Evolutionary conservation across 2,113 vertebrate genomes (phyloP).

Genomic region (Leptosomus discolor): DNA sequence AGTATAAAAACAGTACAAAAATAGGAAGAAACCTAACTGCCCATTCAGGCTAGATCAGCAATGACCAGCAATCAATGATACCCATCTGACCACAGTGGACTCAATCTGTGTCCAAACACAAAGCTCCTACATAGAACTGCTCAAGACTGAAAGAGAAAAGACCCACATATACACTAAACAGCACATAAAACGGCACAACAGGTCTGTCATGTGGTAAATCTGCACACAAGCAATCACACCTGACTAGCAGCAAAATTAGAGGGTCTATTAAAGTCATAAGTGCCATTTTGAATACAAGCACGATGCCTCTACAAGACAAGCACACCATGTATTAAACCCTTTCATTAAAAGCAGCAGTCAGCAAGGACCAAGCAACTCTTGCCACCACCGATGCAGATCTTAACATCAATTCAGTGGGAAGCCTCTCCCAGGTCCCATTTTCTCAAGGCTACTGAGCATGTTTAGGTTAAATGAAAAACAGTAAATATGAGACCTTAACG

Average conservation of each 20-base stretch:
- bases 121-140: not conserved
- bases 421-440: not conserved
- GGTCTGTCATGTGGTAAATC: not conserved
- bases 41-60: not conserved
- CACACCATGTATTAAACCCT: not conserved
- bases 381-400: not conserved
- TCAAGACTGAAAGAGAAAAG: not conserved
- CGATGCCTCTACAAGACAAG: not conserved
- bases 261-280: not conserved
- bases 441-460: not conserved
- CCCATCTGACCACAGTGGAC: rapidly evolving
- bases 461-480: not conserved
- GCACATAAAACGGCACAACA: not conserved
- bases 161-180: not conserved
- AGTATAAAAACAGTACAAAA: not conserved
- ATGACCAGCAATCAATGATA: not conserved
- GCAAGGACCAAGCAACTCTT: not conserved
- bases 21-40: not conserved
- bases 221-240: not conserved
- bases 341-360: not conserved
- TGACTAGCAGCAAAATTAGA: not conserved
- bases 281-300: not conserved
- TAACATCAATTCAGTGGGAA: not conserved
- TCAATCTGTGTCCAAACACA: not conserved
- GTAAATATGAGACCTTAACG: not conserved